Percentiles rank a stretch among this genome's conserved stretches.
Conservation (phyloP, 2,113 vertebrate genomes). For the Tupaia tana region DNA sequence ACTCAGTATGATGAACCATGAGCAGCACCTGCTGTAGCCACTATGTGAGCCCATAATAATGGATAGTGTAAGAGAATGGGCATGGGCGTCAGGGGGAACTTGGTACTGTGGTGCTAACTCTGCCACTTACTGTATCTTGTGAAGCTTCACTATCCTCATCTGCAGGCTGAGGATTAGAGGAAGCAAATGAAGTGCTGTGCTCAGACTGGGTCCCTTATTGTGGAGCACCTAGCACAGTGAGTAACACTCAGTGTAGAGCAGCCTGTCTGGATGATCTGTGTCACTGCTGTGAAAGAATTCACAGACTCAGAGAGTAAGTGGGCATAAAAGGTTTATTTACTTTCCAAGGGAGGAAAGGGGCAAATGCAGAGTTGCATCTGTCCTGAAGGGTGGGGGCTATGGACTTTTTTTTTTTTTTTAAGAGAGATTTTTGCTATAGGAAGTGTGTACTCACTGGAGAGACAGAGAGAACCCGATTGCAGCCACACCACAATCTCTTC, state of each 20-base stretch:
- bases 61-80: background rate
- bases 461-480: too few relatives aligned
- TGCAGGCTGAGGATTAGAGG: background rate
- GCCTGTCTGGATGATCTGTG: too few relatives aligned
- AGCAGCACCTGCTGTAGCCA: background rate
- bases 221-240: background rate
- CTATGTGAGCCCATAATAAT: background rate
- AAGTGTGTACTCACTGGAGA: too few relatives aligned
- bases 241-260: background rate
- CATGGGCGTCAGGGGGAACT: background rate
- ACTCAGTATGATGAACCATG: background rate
- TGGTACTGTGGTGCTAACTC: background rate
- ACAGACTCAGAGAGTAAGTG: too few relatives aligned
- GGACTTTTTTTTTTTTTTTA: too few relatives aligned
- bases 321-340: too few relatives aligned
- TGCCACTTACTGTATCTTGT: background rate
- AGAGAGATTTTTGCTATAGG: too few relatives aligned
- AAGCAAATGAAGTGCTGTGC: background rate
- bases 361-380: too few relatives aligned
- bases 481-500: too few relatives aligned
- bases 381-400: too few relatives aligned
- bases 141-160: background rate
- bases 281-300: too few relatives aligned
- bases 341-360: too few relatives aligned
- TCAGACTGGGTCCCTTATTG: rapidly evolving